Evolutionary conservation across 2,797 vertebrate genomes (phyloP), one percentile per base, ranked within the genome.

Genomic region (Ctenosaura bakeri): DNA sequence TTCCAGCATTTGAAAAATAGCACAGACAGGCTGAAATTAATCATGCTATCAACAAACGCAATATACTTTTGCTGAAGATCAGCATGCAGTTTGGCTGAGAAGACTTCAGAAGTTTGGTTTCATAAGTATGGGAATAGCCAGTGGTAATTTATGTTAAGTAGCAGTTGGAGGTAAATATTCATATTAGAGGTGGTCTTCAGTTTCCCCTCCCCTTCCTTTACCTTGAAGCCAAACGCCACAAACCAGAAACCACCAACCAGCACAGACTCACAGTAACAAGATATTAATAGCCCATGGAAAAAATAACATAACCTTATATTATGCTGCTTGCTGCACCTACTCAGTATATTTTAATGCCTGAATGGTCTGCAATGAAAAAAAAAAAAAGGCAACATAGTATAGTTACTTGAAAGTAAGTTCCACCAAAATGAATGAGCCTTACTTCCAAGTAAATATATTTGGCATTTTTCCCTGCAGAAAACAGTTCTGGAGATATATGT

Each of bases 271-370:
- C 95, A 98, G 96, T 96, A 97, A 96, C 52, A 97, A 96, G 94
- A 96, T 95, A 97, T 96, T 98, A 97, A 97, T 97, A 97, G 96
- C 94, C 97, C 97, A 97, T 97, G 97, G 97, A 98, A 98, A 98
- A 97, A 98, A 97, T 97, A 98, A 98, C 96, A 94, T 94, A 95
- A 96, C 94, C 94, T 94, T 94, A 88, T 95, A 94, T 97, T 94
- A 94, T 13, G 9, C 84, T 91, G 85, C 92, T 96, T 89, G 92
- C 82, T 91, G 71, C 56, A 94, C 66, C 85, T 90, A 46, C 69
- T n/a, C 35, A 93, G 78, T 92, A 52, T 62, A 86, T 26, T 93
- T 86, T 93, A 71, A 82, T 78, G 79, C 93, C 76, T 93, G 92
- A 94, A 94, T 87, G 91, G 91, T 93, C 88, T 90, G 54, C 85